These are phyloP conservation scores for Oreortyx pictus DNA, from an alignment of 2,797 vertebrate species.

Conservation along the genomic window DNA sequence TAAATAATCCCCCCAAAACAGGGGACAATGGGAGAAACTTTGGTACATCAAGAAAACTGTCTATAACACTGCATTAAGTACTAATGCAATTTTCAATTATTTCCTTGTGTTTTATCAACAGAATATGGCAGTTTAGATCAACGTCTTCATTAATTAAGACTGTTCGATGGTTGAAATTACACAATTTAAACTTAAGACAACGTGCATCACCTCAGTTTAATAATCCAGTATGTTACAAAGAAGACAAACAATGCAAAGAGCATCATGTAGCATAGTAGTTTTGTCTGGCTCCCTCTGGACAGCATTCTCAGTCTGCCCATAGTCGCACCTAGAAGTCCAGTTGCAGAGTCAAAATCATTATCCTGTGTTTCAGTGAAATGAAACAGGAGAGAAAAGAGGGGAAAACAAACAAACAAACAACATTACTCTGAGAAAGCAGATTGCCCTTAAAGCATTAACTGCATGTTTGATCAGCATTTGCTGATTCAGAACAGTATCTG, in stretches of 20 bases:
- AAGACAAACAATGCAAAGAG: slow-evolving; percentile 95
- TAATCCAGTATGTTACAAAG: slow-evolving; percentile 95
- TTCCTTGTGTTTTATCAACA: slow-evolving; percentile 31
- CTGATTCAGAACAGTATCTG: background rate
- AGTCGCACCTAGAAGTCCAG: slow-evolving; percentile 92
- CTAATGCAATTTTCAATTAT: slow-evolving; percentile 57
- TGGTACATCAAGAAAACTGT: slow-evolving; percentile 12
- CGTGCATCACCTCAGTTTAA: slow-evolving; percentile 84
- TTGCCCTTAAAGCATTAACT: background rate
- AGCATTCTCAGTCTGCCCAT: slow-evolving; percentile 92
- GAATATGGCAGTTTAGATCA: background rate
- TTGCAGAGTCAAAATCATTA: slow-evolving; percentile 93
- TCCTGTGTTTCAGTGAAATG: slow-evolving; percentile 80
- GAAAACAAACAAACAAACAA: background rate
- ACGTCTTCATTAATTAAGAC: slow-evolving; percentile 31
- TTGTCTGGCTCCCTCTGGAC: slow-evolving; percentile 95
- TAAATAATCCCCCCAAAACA: slow-evolving; percentile 45
- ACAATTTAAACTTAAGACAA: slow-evolving; percentile 17
- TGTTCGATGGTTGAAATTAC: slow-evolving; percentile 6
- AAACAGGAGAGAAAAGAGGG: background rate
- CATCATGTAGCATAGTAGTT: slow-evolving; percentile 94
- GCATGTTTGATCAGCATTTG: background rate
- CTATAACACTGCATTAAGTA: slow-evolving; percentile 41
- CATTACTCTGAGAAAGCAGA: background rate
- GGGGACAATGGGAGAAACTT: background rate